Conservation (phyloP, 2,888 invertebrate genomes). For the Malacosoma neustria region DNA sequence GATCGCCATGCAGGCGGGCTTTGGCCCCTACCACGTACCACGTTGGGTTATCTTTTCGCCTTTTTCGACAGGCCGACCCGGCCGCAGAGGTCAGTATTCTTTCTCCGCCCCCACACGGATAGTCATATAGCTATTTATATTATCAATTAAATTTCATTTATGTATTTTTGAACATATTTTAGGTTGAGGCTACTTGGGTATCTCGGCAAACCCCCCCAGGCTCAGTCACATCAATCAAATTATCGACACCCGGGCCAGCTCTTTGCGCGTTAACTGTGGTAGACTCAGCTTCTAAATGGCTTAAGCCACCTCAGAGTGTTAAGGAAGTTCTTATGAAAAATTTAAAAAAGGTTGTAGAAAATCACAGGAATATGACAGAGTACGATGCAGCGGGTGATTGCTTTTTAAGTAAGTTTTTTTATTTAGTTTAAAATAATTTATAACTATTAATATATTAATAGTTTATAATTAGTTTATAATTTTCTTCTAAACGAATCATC, state of each 20-base stretch:
- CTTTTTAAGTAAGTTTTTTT: constrained; percentile 39
- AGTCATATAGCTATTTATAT: too few species aligned
- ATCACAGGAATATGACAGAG: constrained; percentile 48
- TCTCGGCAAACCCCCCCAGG: constrained; percentile 46
- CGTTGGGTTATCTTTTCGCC: too few species aligned
- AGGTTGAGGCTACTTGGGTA: constrained; percentile 52
- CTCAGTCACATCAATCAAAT: constrained; percentile 28
- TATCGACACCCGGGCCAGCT: constrained; percentile 47
- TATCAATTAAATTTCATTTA: too few species aligned
- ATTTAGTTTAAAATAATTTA: neutral
- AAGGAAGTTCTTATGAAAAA: constrained; percentile 31
- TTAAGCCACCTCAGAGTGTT: constrained; percentile 22
- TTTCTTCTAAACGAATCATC: too few species aligned
- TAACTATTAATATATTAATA: too few species aligned
- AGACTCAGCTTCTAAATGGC: constrained; percentile 41
- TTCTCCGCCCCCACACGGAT: too few species aligned
- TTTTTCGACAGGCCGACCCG: too few species aligned
- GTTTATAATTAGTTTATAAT: too few species aligned
- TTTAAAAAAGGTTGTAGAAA: constrained; percentile 36
- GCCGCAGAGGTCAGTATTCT: too few species aligned
- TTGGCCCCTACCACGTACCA: too few species aligned
- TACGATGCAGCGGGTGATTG: constrained; percentile 53
- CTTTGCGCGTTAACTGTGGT: constrained; percentile 51
- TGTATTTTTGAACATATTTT: too few species aligned
- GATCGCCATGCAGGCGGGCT: too few species aligned